Evolutionary conservation across 2,113 vertebrate species (phyloP).

Genomic region (Aramus guarauna): DNA sequence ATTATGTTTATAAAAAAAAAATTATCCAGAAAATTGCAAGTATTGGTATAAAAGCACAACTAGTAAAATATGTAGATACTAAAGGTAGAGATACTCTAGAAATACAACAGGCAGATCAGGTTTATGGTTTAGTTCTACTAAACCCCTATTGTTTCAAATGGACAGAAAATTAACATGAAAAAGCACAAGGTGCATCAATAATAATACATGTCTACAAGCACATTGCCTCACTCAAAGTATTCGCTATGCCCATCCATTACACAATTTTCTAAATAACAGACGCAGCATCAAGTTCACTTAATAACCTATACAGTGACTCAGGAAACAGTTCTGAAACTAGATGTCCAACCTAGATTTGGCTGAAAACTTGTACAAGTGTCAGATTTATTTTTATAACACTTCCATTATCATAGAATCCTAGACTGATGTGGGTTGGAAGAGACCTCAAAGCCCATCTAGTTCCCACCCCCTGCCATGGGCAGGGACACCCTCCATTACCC

Average conservation of each 20-base stretch:
- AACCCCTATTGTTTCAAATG: neutral
- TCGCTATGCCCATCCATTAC: neutral
- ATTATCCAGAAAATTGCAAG: neutral
- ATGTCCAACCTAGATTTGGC: neutral
- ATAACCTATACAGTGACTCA: neutral
- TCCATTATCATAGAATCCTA: neutral
- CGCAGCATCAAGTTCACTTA: neutral
- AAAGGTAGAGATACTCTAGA: neutral
- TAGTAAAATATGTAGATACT: neutral
- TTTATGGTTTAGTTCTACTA: neutral
- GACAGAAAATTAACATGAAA: neutral
- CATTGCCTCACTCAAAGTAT: neutral
- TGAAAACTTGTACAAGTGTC: neutral
- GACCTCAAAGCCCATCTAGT: too few species aligned
- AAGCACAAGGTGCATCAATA: neutral
- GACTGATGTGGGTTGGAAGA: too few species aligned
- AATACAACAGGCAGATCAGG: neutral
- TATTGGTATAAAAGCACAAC: neutral
- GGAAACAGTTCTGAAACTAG: neutral
- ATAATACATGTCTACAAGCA: neutral
- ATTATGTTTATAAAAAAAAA: neutral
- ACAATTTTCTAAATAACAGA: neutral
- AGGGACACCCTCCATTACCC: too few species aligned
- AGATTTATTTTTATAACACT: neutral
- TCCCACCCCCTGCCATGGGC: too few species aligned